These are phyloP conservation scores for Condylura cristata DNA, from an alignment of 2,113 vertebrate species.

Conservation along the genomic window DNA sequence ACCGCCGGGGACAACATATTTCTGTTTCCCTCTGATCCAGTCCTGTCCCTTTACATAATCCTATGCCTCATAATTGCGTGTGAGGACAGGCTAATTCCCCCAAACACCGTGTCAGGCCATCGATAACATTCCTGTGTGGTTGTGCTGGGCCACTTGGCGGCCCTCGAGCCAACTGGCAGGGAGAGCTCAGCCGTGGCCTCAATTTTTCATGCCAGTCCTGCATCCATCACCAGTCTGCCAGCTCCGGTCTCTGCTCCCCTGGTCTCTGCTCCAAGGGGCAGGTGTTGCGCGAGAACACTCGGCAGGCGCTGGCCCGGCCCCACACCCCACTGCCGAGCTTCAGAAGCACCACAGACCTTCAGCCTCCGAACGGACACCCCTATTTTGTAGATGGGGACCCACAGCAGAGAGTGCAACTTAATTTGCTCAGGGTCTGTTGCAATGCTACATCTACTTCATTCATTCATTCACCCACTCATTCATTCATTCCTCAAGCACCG, in stretches of 20 bases:
- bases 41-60: neutral
- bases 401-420: neutral
- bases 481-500: neutral
- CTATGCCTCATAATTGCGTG: neutral
- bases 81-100: slow-evolving; percentile 28
- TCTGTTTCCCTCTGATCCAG: neutral
- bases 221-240: slow-evolving; percentile 62
- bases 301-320: neutral
- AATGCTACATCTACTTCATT: neutral
- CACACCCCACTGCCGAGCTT: neutral
- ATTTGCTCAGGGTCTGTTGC: neutral
- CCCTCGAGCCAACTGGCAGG: neutral
- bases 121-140: neutral
- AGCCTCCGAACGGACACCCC: rapidly evolving
- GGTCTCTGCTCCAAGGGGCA: slow-evolving; percentile 44
- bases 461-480: neutral
- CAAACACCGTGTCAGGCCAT: neutral
- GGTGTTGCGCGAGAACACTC: slow-evolving; percentile 40
- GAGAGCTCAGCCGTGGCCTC: slow-evolving; percentile 37
- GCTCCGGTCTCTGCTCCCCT: neutral
- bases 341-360: neutral
- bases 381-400: neutral
- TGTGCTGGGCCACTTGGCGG: rapidly evolving
- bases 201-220: slow-evolving; percentile 31
- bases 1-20: neutral